Base-by-base conservation (phyloP, 2,888 invertebrate species). In the Isoperla grammatica region DNA sequence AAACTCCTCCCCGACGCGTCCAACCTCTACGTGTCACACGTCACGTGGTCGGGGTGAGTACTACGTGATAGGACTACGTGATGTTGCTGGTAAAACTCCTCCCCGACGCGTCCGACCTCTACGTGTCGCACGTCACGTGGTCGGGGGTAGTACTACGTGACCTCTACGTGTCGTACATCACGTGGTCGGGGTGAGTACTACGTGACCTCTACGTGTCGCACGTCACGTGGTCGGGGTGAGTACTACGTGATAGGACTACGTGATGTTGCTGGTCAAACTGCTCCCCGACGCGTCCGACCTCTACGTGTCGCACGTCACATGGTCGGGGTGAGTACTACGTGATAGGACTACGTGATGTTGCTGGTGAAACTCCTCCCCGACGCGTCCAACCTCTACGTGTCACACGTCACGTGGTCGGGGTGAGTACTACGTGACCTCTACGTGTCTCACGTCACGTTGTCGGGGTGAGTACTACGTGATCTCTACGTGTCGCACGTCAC, bases 331-430 rank as follows among this genome's bases (percentile, higher is more conserved):
- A 20, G 70, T 72, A n/a, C 66, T 76, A 37, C 78, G 79, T 56
- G 73, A 0, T 77, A 87, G 0, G 79, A 87, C 74, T 0, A 80
- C 80, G 35, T 82, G 80, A 66, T 87, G 87, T 71, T 85, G 1
- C 77, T 87, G 0, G 79, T 87, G 54, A 85, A 86, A 71, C 71
- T 85, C 55, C 74, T 84, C 63, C 81, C 83, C 0, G 81, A 79
- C 63, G 73, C 77, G 63, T 67, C 71, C 46, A 84, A 87, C 67
- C 71, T 87, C 1, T 83, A 79, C 70, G 77, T 79, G 0, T 75
- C 83, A 0, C 87, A 87, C 65, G 81, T 79, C 66, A 85, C 87
- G 0, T 87, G 87, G 86, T 80, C 77, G 69, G 75, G 76, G 80
- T 80, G 49, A 61, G 64, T 61, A 54, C 85, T 86, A 71, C 71